A percentile compares a stretch with the other conserved stretches of the same genome.
phyloP scores from a whole-genome alignment of 2,113 vertebrate species.

The Aegithalos caudatus region DNA sequence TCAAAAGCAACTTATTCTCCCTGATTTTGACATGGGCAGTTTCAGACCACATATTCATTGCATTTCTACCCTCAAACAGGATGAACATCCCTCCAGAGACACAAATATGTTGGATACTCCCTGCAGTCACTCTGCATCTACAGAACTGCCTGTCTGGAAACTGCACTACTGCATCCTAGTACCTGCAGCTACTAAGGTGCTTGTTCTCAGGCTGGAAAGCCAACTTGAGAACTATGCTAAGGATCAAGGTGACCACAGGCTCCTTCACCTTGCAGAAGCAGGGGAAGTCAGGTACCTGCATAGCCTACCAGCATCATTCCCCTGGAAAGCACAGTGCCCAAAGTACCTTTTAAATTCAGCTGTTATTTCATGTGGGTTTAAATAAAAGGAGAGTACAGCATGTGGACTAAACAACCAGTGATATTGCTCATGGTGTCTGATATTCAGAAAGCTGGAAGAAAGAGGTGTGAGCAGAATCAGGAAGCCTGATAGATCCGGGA shows the following conservation, averaged over 20 bases:
- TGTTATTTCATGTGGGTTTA: neutral
- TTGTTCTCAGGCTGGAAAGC: neutral
- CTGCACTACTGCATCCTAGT: neutral
- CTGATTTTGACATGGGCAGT: neutral
- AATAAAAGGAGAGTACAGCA: neutral
- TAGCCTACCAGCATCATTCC: neutral
- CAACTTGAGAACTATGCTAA: neutral
- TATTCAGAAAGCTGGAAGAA: neutral
- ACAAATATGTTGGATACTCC: neutral
- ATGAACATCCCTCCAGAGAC: neutral
- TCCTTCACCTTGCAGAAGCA: neutral
- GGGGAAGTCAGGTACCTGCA: neutral
- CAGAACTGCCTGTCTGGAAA: neutral
- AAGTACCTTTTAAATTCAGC: neutral
- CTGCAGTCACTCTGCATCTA: neutral
- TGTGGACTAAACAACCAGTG: neutral
- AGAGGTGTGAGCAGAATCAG: neutral
- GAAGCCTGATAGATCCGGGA: rapidly evolving
- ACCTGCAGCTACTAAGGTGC: neutral
- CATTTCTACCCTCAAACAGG: neutral
- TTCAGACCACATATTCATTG: neutral
- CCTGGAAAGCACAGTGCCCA: neutral
- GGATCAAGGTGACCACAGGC: neutral
- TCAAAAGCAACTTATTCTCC: neutral
- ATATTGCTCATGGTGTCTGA: neutral